Percentiles rank a stretch among this genome's conserved stretches.
These are phyloP conservation scores for Periophthalmus modestus DNA, from an alignment of 2,113 vertebrate genomes.

Conservation along the genomic window DNA sequence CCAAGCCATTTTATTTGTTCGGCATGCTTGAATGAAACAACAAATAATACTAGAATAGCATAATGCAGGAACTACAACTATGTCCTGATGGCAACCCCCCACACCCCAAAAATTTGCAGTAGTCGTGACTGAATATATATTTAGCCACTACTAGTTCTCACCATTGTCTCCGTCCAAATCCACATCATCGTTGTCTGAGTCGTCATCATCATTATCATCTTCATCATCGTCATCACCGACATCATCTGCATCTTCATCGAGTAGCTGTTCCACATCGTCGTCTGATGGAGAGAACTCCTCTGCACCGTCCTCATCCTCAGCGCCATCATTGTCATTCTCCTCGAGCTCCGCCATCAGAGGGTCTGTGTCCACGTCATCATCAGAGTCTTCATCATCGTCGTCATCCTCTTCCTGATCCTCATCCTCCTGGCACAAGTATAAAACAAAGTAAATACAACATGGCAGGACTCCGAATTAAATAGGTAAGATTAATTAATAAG, in stretches of 20 bases:
- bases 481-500: background rate
- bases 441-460: background rate
- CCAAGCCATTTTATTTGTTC: no score
- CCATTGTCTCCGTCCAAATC: constrained; percentile 93
- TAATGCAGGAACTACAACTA: no score
- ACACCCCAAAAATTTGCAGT: background rate
- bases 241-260: constrained; percentile 88
- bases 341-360: constrained; percentile 90
- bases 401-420: constrained; percentile 91
- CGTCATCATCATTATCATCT: constrained; percentile 78
- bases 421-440: constrained; percentile 61
- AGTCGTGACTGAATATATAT: background rate
- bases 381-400: constrained; percentile 91
- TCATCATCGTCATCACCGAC: constrained; percentile 85
- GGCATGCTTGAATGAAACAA: no score
- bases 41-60: no score
- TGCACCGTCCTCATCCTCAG: constrained; percentile 87
- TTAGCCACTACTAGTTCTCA: constrained; percentile 69
- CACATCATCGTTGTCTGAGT: constrained; percentile 82
- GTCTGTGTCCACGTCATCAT: constrained; percentile 93
- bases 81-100: no score
- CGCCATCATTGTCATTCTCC: constrained; percentile 81
- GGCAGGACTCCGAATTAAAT: background rate
- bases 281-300: constrained; percentile 92
- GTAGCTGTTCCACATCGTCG: constrained; percentile 89